Evolutionary conservation across 2,888 invertebrate genomes (phyloP), one percentile per base, ranked within the genome.

Genomic region (Callyntrura sp.): DNA sequence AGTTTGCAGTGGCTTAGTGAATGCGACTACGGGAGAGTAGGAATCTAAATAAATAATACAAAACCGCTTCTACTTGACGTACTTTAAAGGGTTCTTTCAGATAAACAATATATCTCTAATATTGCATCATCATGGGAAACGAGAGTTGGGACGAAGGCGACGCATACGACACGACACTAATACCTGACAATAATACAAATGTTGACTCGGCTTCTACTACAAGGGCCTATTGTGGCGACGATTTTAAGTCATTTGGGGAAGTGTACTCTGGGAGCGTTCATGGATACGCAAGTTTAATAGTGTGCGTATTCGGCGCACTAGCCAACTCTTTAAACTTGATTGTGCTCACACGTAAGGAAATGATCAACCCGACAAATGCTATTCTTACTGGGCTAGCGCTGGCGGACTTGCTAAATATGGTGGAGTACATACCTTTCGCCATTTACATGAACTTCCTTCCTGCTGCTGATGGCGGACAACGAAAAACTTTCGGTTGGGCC

Each of bases 391-490:
- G 97, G 4, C 95, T 98, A 48, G 99, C 99, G 0, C 96, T 98
- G 9, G 98, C 98, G 17, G 99, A 99, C 94, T 96, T 99, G 48
- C 96, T 98, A 20, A 98, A 98, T 17, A 98, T 99, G 97, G 95
- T 98, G 93, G 98, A 98, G 94, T 99, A 98, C 94, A 97, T 99
- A 91, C 98, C 98, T 0, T 98, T 97, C 94, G 97, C 97, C 2
- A 96, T 97, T 84, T 97, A 98, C 94, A 96, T 96, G 94, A 88
- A 85, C 57, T 98, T 99, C 0, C 96, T 98, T 11, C 98, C 98
- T n/a, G 99, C 99, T 94, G 96, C 98, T n/a, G 98, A 98, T n/a
- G 98, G 85, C 11, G 60, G 57, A 2, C 60, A 90, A 88, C n/a
- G 87, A 92, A 94, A 93, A 91, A 94, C 94, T 0, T 98, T 97